Evolutionary conservation across 2,888 invertebrate genomes (phyloP), one percentile per base, ranked within the genome.

Genomic region (Nymphalis polychloros): DNA sequence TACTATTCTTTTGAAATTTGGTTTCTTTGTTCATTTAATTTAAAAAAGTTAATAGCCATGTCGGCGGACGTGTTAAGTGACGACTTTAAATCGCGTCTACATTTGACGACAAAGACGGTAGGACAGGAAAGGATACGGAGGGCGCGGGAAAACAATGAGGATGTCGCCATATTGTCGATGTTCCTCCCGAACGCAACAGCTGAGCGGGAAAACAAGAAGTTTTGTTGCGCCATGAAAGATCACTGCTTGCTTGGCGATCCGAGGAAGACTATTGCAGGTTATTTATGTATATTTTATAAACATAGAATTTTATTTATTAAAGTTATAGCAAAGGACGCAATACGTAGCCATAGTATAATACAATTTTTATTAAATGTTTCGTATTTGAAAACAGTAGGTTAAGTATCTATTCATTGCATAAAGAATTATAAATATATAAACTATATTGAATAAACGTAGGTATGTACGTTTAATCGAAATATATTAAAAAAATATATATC

Each of bases 101-200:
- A 95, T 86, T 93, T 97, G 84, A 95, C 95, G 75, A 95, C 95
- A 62, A 97, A 96, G 92, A 97, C 95, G 49, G 95, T 96, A 63
- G 97, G 97, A n/a, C 96, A 96, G 80, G 97, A 97, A 19, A 93
- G 96, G 84, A 96, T 97, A 81, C 94, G 95, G 77, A 94, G 95
- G 82, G 96, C 97, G 72, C 94, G 95, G 89, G 96, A 97, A 79
- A 95, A 95, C 83, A 96, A 97, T 87, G 97, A 97, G 90, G 97
- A 97, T 90, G 95, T 97, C 71, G 97, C 97, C 64, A 95, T 97
- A 78, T 92, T 97, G 78, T 96, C 97, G 75, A 97, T 97, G 95
- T 96, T 97, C 81, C 93, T 97, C 71, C 95, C 97, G 59, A 94
- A 93, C 78, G 93, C 94, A 49, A 93, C 93, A 60, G 94, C 94